These are phyloP conservation scores for Gyps fulvus DNA, from an alignment of 2,113 vertebrate species.

Conservation along the genomic window DNA sequence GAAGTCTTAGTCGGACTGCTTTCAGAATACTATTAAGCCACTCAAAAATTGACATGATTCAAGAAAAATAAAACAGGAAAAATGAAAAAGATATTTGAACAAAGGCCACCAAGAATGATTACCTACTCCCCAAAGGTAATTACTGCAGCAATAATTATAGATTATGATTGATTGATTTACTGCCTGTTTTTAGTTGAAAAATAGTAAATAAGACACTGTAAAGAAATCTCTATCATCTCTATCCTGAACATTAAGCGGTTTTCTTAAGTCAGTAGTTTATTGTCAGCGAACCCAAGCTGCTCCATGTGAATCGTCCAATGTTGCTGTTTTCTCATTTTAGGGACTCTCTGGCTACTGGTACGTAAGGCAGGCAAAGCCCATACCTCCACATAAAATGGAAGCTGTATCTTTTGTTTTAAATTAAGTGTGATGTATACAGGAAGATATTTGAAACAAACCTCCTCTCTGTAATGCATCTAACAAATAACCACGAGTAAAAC, in stretches of 20 bases:
- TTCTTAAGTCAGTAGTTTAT: conserved; percentile 49
- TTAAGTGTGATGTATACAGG: conserved; percentile 42
- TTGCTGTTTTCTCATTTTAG: conserved; percentile 25
- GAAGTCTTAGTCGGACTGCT: neutral
- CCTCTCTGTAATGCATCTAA: neutral
- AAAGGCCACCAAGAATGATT: conserved; percentile 52
- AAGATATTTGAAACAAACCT: conserved; percentile 38
- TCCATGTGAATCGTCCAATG: conserved; percentile 24
- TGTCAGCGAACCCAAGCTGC: conserved; percentile 41
- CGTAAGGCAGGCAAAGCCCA: neutral
- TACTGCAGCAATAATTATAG: conserved; percentile 51
- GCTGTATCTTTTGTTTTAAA: conserved; percentile 53
- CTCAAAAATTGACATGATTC: conserved; percentile 27
- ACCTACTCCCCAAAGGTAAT: conserved; percentile 39
- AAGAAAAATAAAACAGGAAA: conserved; percentile 24
- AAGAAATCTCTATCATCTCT: conserved; percentile 40
- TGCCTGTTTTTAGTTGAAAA: conserved; percentile 50
- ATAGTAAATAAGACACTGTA: conserved; percentile 42
- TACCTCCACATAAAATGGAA: conserved; percentile 63
- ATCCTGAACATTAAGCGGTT: conserved; percentile 1
- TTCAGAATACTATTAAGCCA: conserved; percentile 10
- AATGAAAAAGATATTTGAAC: conserved; percentile 31
- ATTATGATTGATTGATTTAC: conserved; percentile 60
- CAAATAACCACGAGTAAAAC: neutral
- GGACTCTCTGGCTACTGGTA: neutral